Evolutionary conservation across 30 jellyfish, hydroid and myxozoan genomes (phyloP).

Genomic region (Rhopilema esculentum): DNA sequence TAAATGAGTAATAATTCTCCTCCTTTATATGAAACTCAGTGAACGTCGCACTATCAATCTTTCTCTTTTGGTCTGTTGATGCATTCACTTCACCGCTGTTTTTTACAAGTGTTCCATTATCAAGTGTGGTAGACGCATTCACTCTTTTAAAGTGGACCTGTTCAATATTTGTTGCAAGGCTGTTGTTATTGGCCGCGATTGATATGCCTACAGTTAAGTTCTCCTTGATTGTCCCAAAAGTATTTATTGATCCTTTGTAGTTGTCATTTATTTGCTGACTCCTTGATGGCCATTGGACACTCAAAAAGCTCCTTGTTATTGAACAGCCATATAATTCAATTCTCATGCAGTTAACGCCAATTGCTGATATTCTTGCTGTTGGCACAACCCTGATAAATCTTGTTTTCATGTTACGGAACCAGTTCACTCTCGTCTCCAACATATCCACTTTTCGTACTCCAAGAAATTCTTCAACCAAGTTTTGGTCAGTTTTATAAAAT

Average conservation of each 20-base stretch:
- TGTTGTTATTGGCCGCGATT: slow-evolving; percentile 6
- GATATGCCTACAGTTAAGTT: neutral
- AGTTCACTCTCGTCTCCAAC: slow-evolving; percentile 27
- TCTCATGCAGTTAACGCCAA: slow-evolving; percentile 25
- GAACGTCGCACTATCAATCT: neutral
- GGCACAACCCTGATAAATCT: slow-evolving; percentile 58
- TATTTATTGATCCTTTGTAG: neutral
- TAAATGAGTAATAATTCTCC: neutral
- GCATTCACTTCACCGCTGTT: neutral
- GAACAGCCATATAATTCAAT: slow-evolving; percentile 59
- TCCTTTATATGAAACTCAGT: neutral
- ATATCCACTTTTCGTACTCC: neutral
- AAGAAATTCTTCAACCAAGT: neutral
- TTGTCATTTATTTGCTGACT: neutral
- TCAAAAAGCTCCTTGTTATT: slow-evolving; percentile 14
- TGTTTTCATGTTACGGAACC: slow-evolving; percentile 36
- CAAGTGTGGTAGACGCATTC: neutral
- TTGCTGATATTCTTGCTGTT: neutral
- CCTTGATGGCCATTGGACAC: neutral
- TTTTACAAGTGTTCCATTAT: neutral
- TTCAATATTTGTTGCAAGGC: neutral
- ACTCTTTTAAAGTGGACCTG: neutral
- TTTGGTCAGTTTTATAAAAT: neutral
- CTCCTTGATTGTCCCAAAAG: neutral
- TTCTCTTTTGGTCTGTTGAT: neutral